Conservation (phyloP, 64 coral and sea anemone genomes). For the Dendrophyllia cribrosa region DNA sequence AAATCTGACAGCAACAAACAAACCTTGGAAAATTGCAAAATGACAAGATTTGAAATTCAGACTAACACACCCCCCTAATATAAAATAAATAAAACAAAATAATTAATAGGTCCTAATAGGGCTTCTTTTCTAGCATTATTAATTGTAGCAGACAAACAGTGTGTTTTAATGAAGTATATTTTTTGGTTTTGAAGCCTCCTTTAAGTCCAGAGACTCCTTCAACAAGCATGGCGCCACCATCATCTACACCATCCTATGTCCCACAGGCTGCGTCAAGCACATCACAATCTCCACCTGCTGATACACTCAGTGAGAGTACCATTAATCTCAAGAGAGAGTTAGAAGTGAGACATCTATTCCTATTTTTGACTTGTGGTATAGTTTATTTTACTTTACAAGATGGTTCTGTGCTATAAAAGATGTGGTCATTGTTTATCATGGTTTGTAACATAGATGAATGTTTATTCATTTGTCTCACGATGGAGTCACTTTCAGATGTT, state of each 20-base stretch:
- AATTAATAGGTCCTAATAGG: too few relatives aligned
- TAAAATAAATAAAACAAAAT: too few relatives aligned
- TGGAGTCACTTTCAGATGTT: too few relatives aligned
- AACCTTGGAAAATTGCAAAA: too few relatives aligned
- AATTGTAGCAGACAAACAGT: too few relatives aligned
- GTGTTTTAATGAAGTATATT: neutral
- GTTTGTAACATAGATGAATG: too few relatives aligned
- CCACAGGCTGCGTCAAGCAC: constrained; percentile 7
- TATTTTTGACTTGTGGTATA: neutral
- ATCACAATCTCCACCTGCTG: constrained; percentile 44
- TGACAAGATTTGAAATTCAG: too few relatives aligned
- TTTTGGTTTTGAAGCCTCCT: neutral
- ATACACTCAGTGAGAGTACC: constrained; percentile 86
- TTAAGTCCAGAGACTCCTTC: constrained; percentile 54
- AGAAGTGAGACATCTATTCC: constrained; percentile 43
- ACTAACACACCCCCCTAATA: too few relatives aligned
- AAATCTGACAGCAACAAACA: too few relatives aligned
- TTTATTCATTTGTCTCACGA: too few relatives aligned
- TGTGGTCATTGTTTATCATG: too few relatives aligned
- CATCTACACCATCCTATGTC: constrained; percentile 73
- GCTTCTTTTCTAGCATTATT: too few relatives aligned
- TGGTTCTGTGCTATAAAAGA: neutral
- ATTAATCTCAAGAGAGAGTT: constrained; percentile 91
- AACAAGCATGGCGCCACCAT: constrained; percentile 37
- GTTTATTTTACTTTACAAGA: neutral